phyloP scores from a whole-genome alignment of 1,140 invertebrate genomes.

The Drosophila aff. region DNA sequence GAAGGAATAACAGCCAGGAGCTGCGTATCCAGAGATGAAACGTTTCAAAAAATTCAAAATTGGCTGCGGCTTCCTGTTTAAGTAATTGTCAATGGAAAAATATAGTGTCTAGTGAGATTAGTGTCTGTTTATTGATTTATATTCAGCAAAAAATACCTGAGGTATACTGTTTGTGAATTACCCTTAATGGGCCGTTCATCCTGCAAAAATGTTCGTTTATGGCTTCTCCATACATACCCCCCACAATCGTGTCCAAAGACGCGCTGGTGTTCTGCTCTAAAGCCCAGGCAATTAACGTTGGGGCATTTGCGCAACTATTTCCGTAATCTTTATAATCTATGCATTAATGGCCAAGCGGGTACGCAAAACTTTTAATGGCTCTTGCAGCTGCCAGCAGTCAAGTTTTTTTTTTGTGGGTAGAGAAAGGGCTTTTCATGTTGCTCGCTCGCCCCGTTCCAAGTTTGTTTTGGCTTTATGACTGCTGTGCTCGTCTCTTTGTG shows the following conservation, averaged over 20 bases:
- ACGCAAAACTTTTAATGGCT: constrained; percentile 78
- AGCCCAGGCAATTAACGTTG: constrained; percentile 65
- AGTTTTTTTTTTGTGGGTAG: constrained; percentile 32
- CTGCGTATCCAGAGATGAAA: not conserved
- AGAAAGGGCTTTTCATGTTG: constrained; percentile 55
- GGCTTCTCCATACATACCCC: not conserved
- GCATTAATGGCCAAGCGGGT: constrained; percentile 66
- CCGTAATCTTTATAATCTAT: constrained; percentile 76
- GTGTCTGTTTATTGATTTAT: constrained; percentile 3
- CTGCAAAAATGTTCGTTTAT: constrained; percentile 6
- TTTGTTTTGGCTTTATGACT: constrained; percentile 65
- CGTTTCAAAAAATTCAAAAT: constrained; percentile 3
- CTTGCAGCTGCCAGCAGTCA: constrained; percentile 75
- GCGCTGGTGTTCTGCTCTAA: constrained; percentile 4
- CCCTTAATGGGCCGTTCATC: not conserved
- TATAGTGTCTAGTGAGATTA: not conserved
- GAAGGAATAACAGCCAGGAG: not conserved
- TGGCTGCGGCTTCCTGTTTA: not conserved
- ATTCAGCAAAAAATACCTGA: too few relatives aligned
- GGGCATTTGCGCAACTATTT: constrained; percentile 71
- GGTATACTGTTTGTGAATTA: not conserved
- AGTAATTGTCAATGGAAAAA: not conserved
- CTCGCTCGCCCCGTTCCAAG: constrained; percentile 20
- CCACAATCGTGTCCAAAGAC: not conserved
- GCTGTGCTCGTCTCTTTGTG: constrained; percentile 54